A percentile compares a stretch with the other conserved stretches of the same genome.
Evolutionary conservation across 2,888 invertebrate genomes (phyloP).

Genomic region (Drosophila neonasuta): DNA sequence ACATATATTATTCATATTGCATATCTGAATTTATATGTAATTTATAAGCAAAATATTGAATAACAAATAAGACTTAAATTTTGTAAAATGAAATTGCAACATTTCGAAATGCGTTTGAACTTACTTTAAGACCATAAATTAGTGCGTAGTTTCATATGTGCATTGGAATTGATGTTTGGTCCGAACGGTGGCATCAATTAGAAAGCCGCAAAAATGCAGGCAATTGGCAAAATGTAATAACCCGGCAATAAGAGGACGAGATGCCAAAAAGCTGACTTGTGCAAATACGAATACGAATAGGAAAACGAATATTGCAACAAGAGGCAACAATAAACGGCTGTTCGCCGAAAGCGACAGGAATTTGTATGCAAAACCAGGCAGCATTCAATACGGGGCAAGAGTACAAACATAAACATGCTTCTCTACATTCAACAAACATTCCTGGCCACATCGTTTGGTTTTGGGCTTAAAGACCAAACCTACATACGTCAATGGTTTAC

Average conservation of each 20-base stretch:
- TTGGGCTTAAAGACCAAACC: constrained; percentile 61
- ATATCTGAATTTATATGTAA: no score
- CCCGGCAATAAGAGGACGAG: constrained; percentile 39
- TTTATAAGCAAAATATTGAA: no score
- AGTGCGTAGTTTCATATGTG: neutral
- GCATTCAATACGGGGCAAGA: constrained; percentile 1
- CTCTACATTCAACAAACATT: constrained; percentile 49
- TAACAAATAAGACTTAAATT: no score
- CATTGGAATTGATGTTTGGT: neutral
- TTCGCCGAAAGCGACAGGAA: constrained; percentile 1
- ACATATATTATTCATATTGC: no score
- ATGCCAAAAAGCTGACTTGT: constrained; percentile 28
- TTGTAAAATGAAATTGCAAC: neutral
- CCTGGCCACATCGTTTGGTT: constrained; percentile 29
- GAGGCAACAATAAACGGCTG: constrained; percentile 45
- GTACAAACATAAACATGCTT: constrained; percentile 42
- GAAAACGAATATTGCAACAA: constrained; percentile 3
- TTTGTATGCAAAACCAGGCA: neutral
- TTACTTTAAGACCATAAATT: constrained; percentile 8
- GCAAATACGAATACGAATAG: neutral
- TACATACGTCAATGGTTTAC: constrained; percentile 45
- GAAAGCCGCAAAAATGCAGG: constrained; percentile 24
- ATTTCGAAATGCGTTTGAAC: constrained; percentile 1
- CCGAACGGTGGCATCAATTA: constrained; percentile 8
- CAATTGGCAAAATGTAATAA: constrained; percentile 45